A percentile compares a stretch with the other conserved stretches of the same genome.
Evolutionary conservation across 2,888 invertebrate species (phyloP).

Genomic region (Leptinotarsa rubiginosa): DNA sequence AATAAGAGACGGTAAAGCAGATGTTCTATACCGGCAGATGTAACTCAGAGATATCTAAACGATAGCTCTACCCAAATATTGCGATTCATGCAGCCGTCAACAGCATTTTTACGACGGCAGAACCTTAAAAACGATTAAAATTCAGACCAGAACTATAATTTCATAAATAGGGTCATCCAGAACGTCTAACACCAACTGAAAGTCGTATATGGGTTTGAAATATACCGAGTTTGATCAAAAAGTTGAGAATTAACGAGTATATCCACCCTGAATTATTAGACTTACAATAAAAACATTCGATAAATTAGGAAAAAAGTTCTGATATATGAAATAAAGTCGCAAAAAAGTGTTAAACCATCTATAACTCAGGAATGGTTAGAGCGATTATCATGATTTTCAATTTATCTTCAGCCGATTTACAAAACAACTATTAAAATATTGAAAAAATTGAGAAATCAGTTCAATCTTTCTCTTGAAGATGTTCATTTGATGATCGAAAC

Average conservation of each 20-base stretch:
- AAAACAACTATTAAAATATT: too few species aligned
- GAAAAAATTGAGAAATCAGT: too few species aligned
- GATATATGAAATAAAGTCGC: too few species aligned
- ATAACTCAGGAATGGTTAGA: too few species aligned
- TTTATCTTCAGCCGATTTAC: too few species aligned
- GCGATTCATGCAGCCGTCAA: constrained; percentile 56
- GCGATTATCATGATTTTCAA: too few species aligned
- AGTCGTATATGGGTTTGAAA: constrained; percentile 6
- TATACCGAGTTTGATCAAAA: neutral
- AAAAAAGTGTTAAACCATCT: too few species aligned
- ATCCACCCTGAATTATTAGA: neutral
- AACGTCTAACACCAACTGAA: constrained; percentile 8
- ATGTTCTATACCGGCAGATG: constrained; percentile 54
- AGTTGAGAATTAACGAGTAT: neutral
- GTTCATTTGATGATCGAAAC: too few species aligned
- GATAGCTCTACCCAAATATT: constrained; percentile 56
- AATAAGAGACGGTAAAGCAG: constrained; percentile 49
- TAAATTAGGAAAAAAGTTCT: too few species aligned
- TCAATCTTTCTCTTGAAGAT: too few species aligned
- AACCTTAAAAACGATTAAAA: constrained; percentile 24
- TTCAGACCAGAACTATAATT: constrained; percentile 25
- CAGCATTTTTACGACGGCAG: constrained; percentile 30
- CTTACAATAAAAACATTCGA: too few species aligned
- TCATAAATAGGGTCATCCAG: constrained; percentile 14
- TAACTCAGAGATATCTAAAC: constrained; percentile 48